Base-by-base conservation (phyloP, 2,113 vertebrate genomes). In the Mus pahari region DNA sequence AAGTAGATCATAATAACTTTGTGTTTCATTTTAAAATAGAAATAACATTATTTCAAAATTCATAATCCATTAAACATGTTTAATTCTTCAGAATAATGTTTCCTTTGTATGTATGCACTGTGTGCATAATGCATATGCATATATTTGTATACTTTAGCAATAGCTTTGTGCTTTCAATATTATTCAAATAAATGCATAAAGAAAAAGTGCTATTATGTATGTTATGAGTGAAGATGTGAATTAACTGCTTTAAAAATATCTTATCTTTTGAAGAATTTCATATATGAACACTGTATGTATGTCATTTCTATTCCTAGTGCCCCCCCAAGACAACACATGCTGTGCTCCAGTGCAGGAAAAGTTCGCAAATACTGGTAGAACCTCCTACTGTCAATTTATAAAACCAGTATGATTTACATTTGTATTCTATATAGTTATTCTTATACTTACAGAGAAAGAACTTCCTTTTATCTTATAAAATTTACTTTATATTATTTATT, bases 21-120 rank as follows among this genome's bases (percentile, higher is more conserved):
- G 16, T 74, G 39, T 45, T 7, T 70, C 28, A 39, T 77, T 90
- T 96, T 79, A 48, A 95, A 90, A 81, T 53, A 90, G 14, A 79
- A 53, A 53, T 62, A 92, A 31, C 2, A 20, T 39, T 87, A 82
- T 92, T 70, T 87, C 60, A 92, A 87, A 88, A 75, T 24, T 74
- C 24, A 45, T 28, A 75, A 26, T 42, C 9, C 9, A 24, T 45
- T 28, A 75, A 75, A 45, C 39, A 75, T 75, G 22, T 26, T 75
- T 75, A 45, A 45, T 75, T 24, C 4, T 28, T 24, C 20, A 42
- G 10, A 74, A 74, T 73, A 20, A 73, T 74, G 9, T 24, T 74
- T 74, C 3, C 19, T 9, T 74, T 24, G 4, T 42, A 74, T 42
- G 8, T 24, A 42, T 71, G 36, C 17, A 39, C 8, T n/a, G 7